Evolutionary conservation across 2,888 invertebrate species (phyloP), one percentile per base, ranked within the genome.

Genomic region (Gisinianus flammeolus): DNA sequence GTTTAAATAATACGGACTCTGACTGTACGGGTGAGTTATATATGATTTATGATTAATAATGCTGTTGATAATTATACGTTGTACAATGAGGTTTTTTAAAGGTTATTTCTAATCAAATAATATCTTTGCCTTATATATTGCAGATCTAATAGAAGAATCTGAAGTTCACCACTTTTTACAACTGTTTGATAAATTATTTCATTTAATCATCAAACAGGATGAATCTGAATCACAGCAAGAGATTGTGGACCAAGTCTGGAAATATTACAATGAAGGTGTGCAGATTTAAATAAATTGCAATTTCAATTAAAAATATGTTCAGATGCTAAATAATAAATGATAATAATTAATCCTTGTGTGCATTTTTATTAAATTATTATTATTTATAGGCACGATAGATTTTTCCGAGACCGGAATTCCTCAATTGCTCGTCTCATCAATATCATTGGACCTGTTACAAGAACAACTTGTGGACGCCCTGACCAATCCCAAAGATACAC

Each of bases 191-290:
- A 62, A 10, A 62, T 10, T 62, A 24, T 62, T 62, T 62, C 62
- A 24, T 22, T 12, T 2, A 10, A 62, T 62, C 24, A 5, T 62
- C 4, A 24, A 62, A 4, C 8, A 22, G 5, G 24, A 24, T 24
- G 62, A 62, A 19, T 62, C 62, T 4, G 24, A 22, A 6, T 62
- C 62, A 62, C n/a, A 62, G 12, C 3, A 62, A 62, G 62, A 62
- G 12, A 62, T 62, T 2, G 24, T 62, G 62, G 62, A 62, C 12
- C 2, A 24, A 5, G 24, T 62, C 24, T 62, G 62, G 62, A 22
- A 62, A 62, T 24, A 62, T 24, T 26, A 62, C 62, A 24, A 62
- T 24, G 62, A 62, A 62, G 62, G 62, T 62, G 24, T n/a, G n/a
- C n/a, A n/a, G n/a, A n/a, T n/a, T n/a, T n/a, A n/a, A n/a, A n/a